Base-by-base conservation (phyloP, 2,888 invertebrate genomes). In the Hipparchia semele region DNA sequence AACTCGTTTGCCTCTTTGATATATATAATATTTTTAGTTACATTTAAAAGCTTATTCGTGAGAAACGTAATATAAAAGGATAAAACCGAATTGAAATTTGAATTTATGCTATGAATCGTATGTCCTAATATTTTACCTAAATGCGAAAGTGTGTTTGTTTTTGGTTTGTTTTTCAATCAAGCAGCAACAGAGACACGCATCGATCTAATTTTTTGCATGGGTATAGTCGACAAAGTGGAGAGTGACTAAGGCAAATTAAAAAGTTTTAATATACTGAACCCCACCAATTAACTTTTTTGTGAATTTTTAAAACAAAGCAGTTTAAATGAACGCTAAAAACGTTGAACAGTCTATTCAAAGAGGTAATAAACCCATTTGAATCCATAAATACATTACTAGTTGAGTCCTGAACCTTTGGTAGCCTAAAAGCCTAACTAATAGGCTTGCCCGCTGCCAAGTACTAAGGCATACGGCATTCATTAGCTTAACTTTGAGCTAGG, bases 381-480 rank as follows among this genome's bases (percentile, higher is more conserved):
- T 65, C 12, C 64, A 65, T 51, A 51, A 10, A 23, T 23, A 33
- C 64, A 65, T 51, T 23, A 65, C 9, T 33, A 53, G 33, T 33
- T 12, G 13, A 9, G n/a, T 46, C 46, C 46, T 49, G 49, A 49
- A 49, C 49, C 6, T 1, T 6, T 10, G 10, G 13, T 33, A 65
- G 64, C 13, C 51, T 65, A 53, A 65, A 64, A 65, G 64, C 64
- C 51, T 65, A 65, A 33, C 51, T 33, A 51, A 12, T 51, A 65
- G 51, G 13, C 64, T 64, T 12, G 23, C 1, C 23, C 51, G 53
- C 13, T 65, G 64, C 64, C 64, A 65, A 65, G 53, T 65, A 33
- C 51, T 53, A 33, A 65, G 64, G 10, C 64, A 51, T 62, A 51
- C 49, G 51, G 64, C 64, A 65, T 65, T 65, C 64, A 65, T 51